Conservation (phyloP, 2,113 vertebrate genomes). For the Xerus inauris region DNA sequence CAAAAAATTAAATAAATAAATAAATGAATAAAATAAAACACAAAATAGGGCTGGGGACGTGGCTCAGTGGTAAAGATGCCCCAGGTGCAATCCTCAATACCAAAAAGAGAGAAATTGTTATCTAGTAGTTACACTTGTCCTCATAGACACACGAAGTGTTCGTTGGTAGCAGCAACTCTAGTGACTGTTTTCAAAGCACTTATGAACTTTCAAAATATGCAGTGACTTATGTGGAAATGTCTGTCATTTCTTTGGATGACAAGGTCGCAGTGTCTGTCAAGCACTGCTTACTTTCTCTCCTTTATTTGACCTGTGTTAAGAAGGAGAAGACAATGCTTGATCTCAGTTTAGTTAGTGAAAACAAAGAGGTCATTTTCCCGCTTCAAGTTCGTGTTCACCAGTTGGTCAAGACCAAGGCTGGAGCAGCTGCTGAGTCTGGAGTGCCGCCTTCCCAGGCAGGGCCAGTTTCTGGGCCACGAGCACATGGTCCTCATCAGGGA, state of each 20-base stretch:
- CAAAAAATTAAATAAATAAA: no score
- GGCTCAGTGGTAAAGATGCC: no score
- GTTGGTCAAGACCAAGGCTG: not conserved
- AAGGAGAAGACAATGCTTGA: not conserved
- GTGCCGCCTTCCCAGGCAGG: not conserved
- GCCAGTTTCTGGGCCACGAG: not conserved
- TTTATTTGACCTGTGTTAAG: not conserved
- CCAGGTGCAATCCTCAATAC: no score
- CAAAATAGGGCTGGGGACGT: no score
- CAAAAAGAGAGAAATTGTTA: no score
- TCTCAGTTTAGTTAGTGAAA: not conserved
- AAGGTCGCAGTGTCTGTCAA: not conserved
- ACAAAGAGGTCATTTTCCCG: not conserved
- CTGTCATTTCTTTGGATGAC: not conserved
- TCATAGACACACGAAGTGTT: rapidly evolving
- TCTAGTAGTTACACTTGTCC: not conserved
- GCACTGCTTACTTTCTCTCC: not conserved
- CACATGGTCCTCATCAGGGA: no score
- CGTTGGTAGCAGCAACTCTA: rapidly evolving
- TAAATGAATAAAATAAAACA: no score
- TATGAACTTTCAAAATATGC: no score
- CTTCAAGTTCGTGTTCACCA: no score
- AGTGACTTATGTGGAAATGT: no score
- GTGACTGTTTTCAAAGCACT: rapidly evolving
- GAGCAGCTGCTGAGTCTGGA: not conserved